Percentiles rank a stretch among this genome's conserved stretches.
phyloP scores from a whole-genome alignment of 2,797 vertebrate species.

The Neomorphus geoffroyi region DNA sequence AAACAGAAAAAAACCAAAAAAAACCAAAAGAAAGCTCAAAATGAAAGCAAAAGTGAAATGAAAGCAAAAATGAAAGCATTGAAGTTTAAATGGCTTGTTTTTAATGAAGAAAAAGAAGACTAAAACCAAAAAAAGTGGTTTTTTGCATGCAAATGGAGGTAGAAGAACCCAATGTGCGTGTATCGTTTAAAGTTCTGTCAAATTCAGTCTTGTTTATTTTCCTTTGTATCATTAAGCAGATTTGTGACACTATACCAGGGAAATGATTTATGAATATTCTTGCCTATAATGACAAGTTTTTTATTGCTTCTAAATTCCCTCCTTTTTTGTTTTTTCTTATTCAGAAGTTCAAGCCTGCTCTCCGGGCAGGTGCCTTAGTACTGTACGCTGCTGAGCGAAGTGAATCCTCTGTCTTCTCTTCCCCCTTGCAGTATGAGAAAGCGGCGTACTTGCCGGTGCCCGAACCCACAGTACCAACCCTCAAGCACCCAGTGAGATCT shows the following conservation, averaged over 20 bases:
- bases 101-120: neutral
- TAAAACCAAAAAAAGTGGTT: neutral
- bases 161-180: neutral
- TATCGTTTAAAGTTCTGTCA: neutral
- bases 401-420: neutral
- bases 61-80: slow-evolving; percentile 4
- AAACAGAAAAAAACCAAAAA: neutral
- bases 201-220: neutral
- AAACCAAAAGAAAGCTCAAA: neutral
- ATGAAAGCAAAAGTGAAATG: neutral
- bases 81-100: neutral
- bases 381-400: neutral
- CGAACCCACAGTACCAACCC: accelerated
- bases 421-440: neutral
- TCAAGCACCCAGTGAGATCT: neutral
- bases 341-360: neutral
- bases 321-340: neutral
- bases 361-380: neutral
- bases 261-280: neutral
- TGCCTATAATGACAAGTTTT: neutral
- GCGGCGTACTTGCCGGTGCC: neutral
- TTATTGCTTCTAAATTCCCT: neutral
- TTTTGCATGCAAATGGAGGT: neutral
- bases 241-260: neutral
- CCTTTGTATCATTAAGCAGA: neutral